Base-by-base conservation (phyloP, 2,797 vertebrate genomes). In the Alcedo quadribrachys region DNA sequence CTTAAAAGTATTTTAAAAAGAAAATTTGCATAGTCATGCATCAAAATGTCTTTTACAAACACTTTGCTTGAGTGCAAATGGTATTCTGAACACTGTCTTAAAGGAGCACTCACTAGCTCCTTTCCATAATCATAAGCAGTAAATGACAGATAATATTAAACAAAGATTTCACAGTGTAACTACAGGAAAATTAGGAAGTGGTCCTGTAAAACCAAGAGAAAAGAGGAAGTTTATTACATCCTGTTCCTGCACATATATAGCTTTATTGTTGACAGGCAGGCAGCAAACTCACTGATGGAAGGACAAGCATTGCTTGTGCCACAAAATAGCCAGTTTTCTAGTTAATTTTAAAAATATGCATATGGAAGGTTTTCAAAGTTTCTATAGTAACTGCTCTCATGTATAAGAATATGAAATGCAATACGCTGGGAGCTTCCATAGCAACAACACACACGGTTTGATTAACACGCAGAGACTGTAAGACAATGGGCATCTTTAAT, bases 351-450 rank as follows among this genome's bases (percentile, higher is more conserved):
- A 90, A 91, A 90, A 84, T 57, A 90, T 82, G 63, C 32, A 81
- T 54, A 79, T 35, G 84, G 87, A 78, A 84, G 94, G 80, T 69
- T 94, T 92, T 76, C 81, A 82, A 91, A 96, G 92, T 96, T 96
- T 91, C 95, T 94, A 97, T 79, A 95, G 94, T 89, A 96, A 96
- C 94, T 92, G 89, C 66, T 93, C 46, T 80, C 60, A 57, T 7
- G 42, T 92, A 75, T 57, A 95, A 93, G 90, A 90, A 78, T 60
- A 80, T 78, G 86, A 75, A 81, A 89, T 58, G 82, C 83, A 96
- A 94, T 91, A 93, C 87, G 70, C 80, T 20, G 28, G 62, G 62
- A 35, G 54, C 90, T 79, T 69, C 94, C 87, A 90, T 79, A 76
- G 91, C 80, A 95, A 96, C 60, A 1, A 76, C 50, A 68, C 74